Evolutionary conservation across 2,113 vertebrate species (phyloP), one percentile per base, ranked within the genome.

Genomic region (Diglossa brunneiventris): DNA sequence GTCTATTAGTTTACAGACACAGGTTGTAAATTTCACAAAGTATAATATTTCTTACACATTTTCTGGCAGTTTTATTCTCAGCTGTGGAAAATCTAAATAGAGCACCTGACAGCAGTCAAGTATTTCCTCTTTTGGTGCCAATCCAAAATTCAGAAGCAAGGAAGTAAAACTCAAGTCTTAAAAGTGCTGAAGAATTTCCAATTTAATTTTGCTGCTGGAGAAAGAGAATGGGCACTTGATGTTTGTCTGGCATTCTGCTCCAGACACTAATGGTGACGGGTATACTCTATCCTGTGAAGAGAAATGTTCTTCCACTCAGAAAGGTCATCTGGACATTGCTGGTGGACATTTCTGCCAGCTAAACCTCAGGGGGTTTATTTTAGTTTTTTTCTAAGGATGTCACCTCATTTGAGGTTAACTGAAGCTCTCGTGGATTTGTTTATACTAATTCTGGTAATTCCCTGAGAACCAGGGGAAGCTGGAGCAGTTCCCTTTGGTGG

Each of bases 261-360:
- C 55, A 66, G 18, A 61, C 0, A 2, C 8, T 59, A 31, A 33
- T 42, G 11, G 9, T 11, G 5, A 39, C 1, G 2, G 13, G 20
- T 21, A 0, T 42, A 18, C 68, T 88, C 15, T 4, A 9, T 2
- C 1, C 14, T 62, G 7, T 50, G 24, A 88, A 82, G 18, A 21
- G 5, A 11, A 53, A 8, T 28, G 30, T 26, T 78, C 15, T 64
- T 80, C 18, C 19, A 18, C 8, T 35, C 2, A 4, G 16, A 76
- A 52, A n/a, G 4, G 10, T 56, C 74, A 61, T 9, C 9, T 47
- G 58, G 69, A 33, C 16, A 24, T 39, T 59, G 16, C 11, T 78
- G 20, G 13, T 49, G 11, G 7, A 59, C 5, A 33, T 44, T 67
- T 87, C 50, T 91, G 64, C 13, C 33, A 82, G 31, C 22, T 44